Conservation (phyloP, 92 coral and sea anemone genomes). For the Siderastrea radians region DNA sequence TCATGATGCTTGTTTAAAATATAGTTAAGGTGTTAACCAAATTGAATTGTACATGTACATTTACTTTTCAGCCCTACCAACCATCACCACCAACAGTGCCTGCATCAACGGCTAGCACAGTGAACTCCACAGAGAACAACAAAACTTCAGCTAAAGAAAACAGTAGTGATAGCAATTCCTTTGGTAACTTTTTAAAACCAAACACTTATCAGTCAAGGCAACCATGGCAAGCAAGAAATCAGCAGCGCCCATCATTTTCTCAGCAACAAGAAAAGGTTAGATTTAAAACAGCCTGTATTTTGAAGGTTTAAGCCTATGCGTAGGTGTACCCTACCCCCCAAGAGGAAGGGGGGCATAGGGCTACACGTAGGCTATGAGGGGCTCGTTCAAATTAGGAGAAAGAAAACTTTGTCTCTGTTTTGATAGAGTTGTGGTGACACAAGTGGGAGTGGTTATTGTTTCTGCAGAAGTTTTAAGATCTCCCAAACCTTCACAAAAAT, state of each 20-base stretch:
- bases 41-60: constrained; percentile 3
- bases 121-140: constrained; percentile 24
- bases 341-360: no score
- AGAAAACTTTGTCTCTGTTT: no score
- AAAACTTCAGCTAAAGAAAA: constrained; percentile 21
- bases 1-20: neutral
- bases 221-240: constrained; percentile 39
- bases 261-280: constrained; percentile 42
- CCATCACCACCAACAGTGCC: constrained; percentile 58
- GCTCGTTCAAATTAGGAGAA: no score
- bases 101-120: constrained; percentile 38
- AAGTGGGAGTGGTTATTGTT: no score
- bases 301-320: no score
- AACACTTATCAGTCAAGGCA: constrained; percentile 29
- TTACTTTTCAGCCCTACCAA: constrained; percentile 16
- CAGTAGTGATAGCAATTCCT: constrained; percentile 4
- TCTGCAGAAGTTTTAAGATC: no score
- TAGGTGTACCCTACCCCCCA: no score
- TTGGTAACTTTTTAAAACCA: neutral
- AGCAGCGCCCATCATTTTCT: constrained; percentile 17
- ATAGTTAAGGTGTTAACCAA: no score
- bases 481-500: no score
- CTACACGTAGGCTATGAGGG: no score
- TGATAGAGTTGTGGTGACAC: no score
- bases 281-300: no score